Base-by-base conservation (phyloP, 2,797 vertebrate genomes). In the Diplodus sargus region DNA sequence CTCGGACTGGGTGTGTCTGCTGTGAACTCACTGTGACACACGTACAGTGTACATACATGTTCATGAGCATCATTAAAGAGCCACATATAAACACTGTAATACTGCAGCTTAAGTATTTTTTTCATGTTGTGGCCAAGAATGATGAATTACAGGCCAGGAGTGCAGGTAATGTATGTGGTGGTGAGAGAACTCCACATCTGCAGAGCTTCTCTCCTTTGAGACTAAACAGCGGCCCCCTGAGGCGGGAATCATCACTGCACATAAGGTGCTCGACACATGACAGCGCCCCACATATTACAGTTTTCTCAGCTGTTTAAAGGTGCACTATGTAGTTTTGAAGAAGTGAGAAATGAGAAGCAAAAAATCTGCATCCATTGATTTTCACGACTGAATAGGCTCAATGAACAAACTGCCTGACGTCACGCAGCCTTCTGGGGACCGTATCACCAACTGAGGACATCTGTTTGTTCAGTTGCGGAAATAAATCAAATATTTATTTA, bases 1-100 rank as follows among this genome's bases (percentile, higher is more conserved):
- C 57, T 63, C 18, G 25, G 48, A 48, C 56, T 74, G 82, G 76
- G 76, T 79, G 76, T 78, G 82, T 70, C 79, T 47, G 58, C 69
- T 43, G n/a, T 69, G 51, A 67, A 23, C 39, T 53, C 49, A 13
- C 25, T 70, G 34, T 23, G 16, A 59, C 75, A 65, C 25, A 16
- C 52, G 47, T 16, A 34, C 22, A 70, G 53, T 13, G 64, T 20
- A 54, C 53, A 42, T 48, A 56, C 43, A n/a, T 34, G 18, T 12
- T 34, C 28, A 48, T 3, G 3, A 20, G 52, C 15, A 23, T 45
- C 28, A 17, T 42, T 30, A 75, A 67, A 59, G 45, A 58, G 23
- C 43, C 47, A 43, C 58, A 69, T 8, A 12, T 14, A 23, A 22
- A 74, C 58, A 23, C 17, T 52, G 34, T 48, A 30, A 60, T 53